Evolutionary conservation across 2,797 vertebrate genomes (phyloP), one percentile per base, ranked within the genome.

Genomic region (Typhlichthys eigenmanni): DNA sequence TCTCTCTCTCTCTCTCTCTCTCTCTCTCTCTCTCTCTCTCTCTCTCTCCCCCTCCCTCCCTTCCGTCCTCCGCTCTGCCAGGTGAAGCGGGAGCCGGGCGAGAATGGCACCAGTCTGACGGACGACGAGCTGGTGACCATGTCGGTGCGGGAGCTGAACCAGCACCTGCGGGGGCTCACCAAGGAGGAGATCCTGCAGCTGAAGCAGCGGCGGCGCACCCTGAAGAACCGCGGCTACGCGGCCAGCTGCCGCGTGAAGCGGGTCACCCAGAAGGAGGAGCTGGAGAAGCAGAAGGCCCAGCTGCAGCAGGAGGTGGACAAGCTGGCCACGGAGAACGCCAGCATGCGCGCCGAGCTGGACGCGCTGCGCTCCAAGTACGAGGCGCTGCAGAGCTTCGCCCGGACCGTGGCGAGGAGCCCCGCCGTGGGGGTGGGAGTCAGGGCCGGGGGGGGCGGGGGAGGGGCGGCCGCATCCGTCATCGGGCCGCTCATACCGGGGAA

Each of bases 71-170:
- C 38, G 1, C 47, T 6, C 24, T 17, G 5, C 10, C 87, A 99
- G 97, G 97, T 99, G 94, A 99, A 99, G 93, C 92, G 96, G 78
- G 97, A 99, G 94, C 97, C 97, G 0, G 96, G 97, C 0, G 97
- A 99, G 91, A 99, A 98, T 96, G 97, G 97, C 93, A 96, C 97
- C 91, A 98, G 95, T 88, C 90, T 99, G 90, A 98, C 95, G 0
- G 97, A 99, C 2, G 96, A 98, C 63, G 97, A 99, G 90, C 93
- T 99, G 93, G 97, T 99, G 90, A 96, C 95, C 91, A 98, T 99
- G 97, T 97, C 97, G 0, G 97, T 99, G 80, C 94, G 97, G 57
- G 97, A 99, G 91, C 89, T 99, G 86, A 99, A 99, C 92, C 97
- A 98, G 92, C 97, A 99, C 90, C 94, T 99, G 47, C 91, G 97